These are phyloP conservation scores for Myocastor coypus DNA, from an alignment of 2,113 vertebrate genomes.

Conservation along the genomic window DNA sequence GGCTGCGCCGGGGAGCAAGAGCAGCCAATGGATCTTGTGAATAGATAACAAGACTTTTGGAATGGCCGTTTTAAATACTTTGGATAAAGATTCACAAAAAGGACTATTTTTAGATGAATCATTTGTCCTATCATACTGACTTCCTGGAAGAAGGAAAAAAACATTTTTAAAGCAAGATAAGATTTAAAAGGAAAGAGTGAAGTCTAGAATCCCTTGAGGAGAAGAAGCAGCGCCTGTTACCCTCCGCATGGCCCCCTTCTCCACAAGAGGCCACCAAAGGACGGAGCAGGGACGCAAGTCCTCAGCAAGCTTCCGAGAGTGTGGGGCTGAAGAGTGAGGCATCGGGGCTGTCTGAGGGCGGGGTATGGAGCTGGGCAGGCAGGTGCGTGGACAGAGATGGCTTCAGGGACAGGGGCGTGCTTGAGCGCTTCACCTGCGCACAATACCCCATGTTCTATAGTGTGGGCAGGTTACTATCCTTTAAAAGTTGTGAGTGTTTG, in stretches of 20 bases:
- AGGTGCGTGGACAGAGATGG: background rate
- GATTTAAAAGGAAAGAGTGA: background rate
- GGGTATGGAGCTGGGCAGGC: background rate
- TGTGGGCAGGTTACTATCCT: background rate
- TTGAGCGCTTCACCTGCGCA: background rate
- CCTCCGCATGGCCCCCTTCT: fast-evolving
- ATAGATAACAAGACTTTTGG: background rate
- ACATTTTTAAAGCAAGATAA: background rate
- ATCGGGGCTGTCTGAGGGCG: fast-evolving
- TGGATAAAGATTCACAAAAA: background rate
- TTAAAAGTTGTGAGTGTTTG: background rate
- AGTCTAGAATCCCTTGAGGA: too few relatives aligned
- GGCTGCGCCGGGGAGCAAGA: background rate
- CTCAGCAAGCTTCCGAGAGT: background rate
- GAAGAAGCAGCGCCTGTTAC: fast-evolving
- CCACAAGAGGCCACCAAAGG: background rate
- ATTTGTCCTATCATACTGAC: background rate
- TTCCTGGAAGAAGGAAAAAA: conserved; percentile 24
- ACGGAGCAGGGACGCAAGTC: fast-evolving
- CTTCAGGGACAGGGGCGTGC: background rate
- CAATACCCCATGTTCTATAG: background rate
- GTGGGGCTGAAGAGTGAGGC: background rate
- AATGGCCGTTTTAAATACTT: background rate
- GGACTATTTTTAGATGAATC: background rate
- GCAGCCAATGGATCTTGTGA: background rate